Evolutionary conservation across 1,140 invertebrate genomes (phyloP).

Genomic region (Oedothorax gibbosus): DNA sequence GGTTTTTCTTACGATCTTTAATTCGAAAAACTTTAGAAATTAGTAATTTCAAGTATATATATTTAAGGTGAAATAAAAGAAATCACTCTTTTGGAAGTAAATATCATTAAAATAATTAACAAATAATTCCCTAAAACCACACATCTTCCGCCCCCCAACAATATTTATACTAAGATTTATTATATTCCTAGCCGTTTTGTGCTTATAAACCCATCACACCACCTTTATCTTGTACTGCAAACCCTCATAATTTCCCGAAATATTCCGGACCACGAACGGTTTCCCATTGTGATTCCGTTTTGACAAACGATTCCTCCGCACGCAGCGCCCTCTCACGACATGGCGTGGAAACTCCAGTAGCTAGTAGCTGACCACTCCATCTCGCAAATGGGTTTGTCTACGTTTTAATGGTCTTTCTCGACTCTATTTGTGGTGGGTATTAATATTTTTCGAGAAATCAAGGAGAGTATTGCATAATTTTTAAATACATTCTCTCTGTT

Average conservation of each 20-base stretch:
- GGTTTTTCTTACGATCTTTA: too few species aligned
- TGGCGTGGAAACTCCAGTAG: conserved; percentile 13
- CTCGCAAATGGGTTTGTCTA: conserved; percentile 24
- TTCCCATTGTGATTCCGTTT: conserved; percentile 29
- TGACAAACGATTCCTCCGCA: conserved; percentile 35
- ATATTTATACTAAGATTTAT: too few species aligned
- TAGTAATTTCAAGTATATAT: too few species aligned
- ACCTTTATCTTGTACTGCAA: background rate
- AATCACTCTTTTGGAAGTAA: too few species aligned
- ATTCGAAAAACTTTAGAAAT: too few species aligned
- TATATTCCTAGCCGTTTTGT: too few species aligned
- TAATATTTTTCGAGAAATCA: conserved; percentile 16
- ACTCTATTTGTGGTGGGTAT: conserved; percentile 3
- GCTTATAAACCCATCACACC: too few species aligned
- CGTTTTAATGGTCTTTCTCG: conserved; percentile 30
- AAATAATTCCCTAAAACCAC: too few species aligned
- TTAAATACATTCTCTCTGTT: conserved; percentile 17
- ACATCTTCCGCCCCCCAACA: too few species aligned
- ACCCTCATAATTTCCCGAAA: background rate
- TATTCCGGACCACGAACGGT: too few species aligned
- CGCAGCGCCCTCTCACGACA: conserved; percentile 19
- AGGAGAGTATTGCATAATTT: conserved; percentile 14
- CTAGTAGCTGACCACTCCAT: conserved; percentile 31
- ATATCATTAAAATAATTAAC: too few species aligned
- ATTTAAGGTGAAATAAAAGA: too few species aligned